A percentile compares a stretch with the other conserved stretches of the same genome.
These are phyloP conservation scores for Watsonalla cultraria DNA, from an alignment of 2,888 invertebrate genomes.

Conservation along the genomic window DNA sequence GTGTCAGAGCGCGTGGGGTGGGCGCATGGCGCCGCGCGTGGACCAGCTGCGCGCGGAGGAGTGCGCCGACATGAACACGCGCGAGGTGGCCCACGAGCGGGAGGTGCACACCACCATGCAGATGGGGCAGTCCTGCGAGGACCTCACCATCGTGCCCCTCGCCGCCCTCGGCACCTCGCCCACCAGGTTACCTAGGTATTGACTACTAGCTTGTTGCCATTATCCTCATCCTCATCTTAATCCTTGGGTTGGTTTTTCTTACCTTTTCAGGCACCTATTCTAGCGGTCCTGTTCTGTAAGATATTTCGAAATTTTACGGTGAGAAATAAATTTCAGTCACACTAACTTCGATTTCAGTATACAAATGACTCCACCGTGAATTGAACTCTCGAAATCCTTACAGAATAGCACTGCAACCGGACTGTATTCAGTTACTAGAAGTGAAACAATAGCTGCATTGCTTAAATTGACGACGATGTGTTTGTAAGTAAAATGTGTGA, in stretches of 20 bases:
- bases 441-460: not conserved
- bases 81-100: constrained; percentile 95
- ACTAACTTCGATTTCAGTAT: no score
- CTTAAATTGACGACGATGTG: not conserved
- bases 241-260: not conserved
- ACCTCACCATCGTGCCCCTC: constrained; percentile 80
- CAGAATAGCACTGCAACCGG: no score
- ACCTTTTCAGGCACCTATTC: no score
- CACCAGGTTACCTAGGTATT: constrained; percentile 69
- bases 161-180: constrained; percentile 78
- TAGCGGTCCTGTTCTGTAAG: no score
- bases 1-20: constrained; percentile 73
- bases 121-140: constrained; percentile 97
- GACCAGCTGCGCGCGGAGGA: constrained; percentile 93
- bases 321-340: no score
- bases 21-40: constrained; percentile 89
- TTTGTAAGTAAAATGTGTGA: not conserved
- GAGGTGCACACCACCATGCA: constrained; percentile 95
- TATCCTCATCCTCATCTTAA: not conserved
- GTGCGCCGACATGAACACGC: constrained; percentile 88
- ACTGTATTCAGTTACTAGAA: no score
- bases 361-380: no score
- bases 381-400: no score
- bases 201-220: constrained; percentile 6
- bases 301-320: no score